Evolutionary conservation across 2,797 vertebrate species (phyloP).

Genomic region (Acanthurus leucopareius): DNA sequence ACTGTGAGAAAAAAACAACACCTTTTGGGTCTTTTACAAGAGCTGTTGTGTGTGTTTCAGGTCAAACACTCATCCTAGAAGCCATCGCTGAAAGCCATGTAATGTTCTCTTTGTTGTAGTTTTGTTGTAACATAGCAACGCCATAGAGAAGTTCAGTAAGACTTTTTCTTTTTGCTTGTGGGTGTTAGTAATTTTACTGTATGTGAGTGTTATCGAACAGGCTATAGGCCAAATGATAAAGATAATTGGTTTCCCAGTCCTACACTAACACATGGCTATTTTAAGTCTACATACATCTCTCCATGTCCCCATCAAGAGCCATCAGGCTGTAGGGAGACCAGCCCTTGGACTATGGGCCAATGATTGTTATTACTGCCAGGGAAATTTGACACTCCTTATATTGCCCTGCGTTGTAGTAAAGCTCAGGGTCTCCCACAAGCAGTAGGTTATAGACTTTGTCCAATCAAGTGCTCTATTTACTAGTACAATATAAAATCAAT

Average conservation of each 20-base stretch:
- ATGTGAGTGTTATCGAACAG: slow-evolving; percentile 75
- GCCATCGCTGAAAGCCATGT: slow-evolving; percentile 38
- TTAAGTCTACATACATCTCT: slow-evolving; percentile 66
- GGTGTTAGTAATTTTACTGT: slow-evolving; percentile 69
- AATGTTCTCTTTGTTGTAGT: slow-evolving; percentile 63
- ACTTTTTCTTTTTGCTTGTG: slow-evolving; percentile 59
- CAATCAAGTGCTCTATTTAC: slow-evolving; percentile 62
- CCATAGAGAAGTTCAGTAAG: slow-evolving; percentile 57
- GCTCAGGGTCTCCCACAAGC: slow-evolving; percentile 65
- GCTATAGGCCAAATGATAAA: slow-evolving; percentile 80
- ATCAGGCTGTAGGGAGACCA: slow-evolving; percentile 66
- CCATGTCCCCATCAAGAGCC: slow-evolving; percentile 71
- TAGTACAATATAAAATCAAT: slow-evolving; percentile 7
- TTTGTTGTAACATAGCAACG: slow-evolving; percentile 65
- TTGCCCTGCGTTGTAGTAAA: slow-evolving; percentile 71
- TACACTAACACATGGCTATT: slow-evolving; percentile 64
- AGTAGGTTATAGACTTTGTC: slow-evolving; percentile 36
- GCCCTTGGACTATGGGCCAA: slow-evolving; percentile 62
- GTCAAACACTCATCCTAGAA: slow-evolving; percentile 62
- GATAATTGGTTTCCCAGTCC: slow-evolving; percentile 78
- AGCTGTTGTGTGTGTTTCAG: slow-evolving; percentile 56
- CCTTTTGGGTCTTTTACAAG: slow-evolving; percentile 43
- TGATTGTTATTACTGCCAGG: slow-evolving; percentile 74
- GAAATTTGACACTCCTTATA: slow-evolving; percentile 78
- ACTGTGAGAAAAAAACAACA: slow-evolving; percentile 7